Base-by-base conservation (phyloP, 2,888 invertebrate genomes). In the Oscheius onirici region DNA sequence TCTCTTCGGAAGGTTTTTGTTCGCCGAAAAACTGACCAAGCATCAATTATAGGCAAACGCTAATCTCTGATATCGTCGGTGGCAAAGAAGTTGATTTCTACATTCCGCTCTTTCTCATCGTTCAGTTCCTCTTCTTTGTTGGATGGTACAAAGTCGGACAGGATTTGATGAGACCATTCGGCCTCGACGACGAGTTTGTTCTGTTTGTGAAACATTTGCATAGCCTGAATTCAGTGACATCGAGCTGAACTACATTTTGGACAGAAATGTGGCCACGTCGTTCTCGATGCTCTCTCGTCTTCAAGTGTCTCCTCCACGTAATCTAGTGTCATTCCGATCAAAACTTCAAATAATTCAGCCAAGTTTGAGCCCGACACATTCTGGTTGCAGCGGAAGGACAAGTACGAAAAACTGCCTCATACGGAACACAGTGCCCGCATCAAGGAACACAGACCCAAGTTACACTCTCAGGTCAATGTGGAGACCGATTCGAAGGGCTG, bases 1-100 rank as follows among this genome's bases (percentile, higher is more conserved):
- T 69, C 79, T 89, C 28, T 81, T 89, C 34, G 88, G 88, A 20
- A 84, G 88, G 68, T 68, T 24, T 55, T 17, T 58, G 40, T 58
- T 41, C 28, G 22, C 13, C 24, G 10, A 26, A 26, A 26, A 55
- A 13, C 20, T 5, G 46, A 20, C n/a, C 6, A 22, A 20, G n/a
- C 11, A 41, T n/a, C 41, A 22, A 41, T 46, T 46, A 34, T n/a
- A 68, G 68, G 3, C 89, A 89, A 77, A 46, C 73, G 10, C 70
- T 79, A 2, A 20, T 77, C 15, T 69, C 74, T 11, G 76, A 79
- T 20, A 72, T 79, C 22, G 66, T 76, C 54, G 44, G 57, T 55
- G 71, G 71, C 11, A 66, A 65, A 10, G 75, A 76, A 43, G 71
- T 82, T 17, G 80, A 82, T 61, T 24, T 80, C 51, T 58, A 34